These are phyloP conservation scores for Caranx melampygus DNA, from an alignment of 2,113 vertebrate species.

Conservation along the genomic window DNA sequence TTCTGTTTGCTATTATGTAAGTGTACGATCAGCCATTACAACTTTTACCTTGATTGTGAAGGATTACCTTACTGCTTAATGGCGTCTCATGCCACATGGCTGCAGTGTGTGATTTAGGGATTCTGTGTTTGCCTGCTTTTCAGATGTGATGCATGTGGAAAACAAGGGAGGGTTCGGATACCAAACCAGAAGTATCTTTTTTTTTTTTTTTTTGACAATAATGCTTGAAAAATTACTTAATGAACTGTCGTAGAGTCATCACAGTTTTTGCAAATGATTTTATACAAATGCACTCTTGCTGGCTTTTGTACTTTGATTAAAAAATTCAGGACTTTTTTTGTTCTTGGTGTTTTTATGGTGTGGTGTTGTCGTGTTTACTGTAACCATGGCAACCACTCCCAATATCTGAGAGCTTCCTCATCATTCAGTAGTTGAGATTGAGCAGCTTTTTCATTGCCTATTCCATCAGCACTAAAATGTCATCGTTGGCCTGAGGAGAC, in stretches of 20 bases:
- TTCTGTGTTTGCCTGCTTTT: no score
- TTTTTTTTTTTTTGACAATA: neutral
- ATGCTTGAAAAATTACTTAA: neutral
- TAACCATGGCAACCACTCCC: constrained; percentile 1
- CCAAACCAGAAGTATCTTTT: neutral
- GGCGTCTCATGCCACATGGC: no score
- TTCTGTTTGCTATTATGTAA: neutral
- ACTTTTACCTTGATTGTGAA: no score
- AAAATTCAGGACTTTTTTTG: neutral
- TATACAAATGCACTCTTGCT: neutral
- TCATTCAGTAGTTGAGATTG: constrained; percentile 9
- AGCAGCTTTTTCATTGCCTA: constrained; percentile 17
- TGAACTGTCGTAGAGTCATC: neutral
- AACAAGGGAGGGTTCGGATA: no score
- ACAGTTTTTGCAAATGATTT: neutral
- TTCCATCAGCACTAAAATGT: constrained; percentile 2
- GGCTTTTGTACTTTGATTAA: no score
- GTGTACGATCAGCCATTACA: neutral
- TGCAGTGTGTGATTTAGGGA: no score
- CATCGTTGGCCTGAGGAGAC: neutral
- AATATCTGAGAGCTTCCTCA: neutral
- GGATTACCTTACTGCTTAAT: no score
- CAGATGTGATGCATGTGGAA: no score
- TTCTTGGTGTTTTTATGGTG: neutral
- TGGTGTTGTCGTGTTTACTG: neutral